Base-by-base conservation (phyloP, 2,888 invertebrate species). In the Stictocephala bisonia region DNA sequence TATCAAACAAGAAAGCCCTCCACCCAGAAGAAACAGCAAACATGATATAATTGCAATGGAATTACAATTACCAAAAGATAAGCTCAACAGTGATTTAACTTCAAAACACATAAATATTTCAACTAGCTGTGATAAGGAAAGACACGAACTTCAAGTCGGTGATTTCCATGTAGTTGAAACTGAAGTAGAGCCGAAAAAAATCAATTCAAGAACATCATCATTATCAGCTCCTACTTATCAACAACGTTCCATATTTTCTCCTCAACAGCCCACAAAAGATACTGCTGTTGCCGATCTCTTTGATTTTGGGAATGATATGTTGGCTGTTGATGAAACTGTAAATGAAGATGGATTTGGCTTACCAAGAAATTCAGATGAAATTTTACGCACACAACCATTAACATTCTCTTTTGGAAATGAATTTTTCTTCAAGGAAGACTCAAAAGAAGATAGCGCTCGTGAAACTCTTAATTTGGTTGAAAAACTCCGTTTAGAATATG, bases 401-500 rank as follows among this genome's bases (percentile, higher is more conserved):
- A 88, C 90, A 0, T 82, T 88, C 11, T 84, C 86, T 0, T 92
- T 91, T 82, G 87, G 88, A 4, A 88, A 88, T 51, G 90, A 90
- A 77, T 86, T 90, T 80, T 85, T 91, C 76, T 90, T 91, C 81
- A 91, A 91, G 81, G 92, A 92, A 81, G 93, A 93, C 81, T 90
- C 91, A 1, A 92, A 92, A 81, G 95, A 95, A 82, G 92, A 93
- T 80, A 92, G 92, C 79, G 92, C 93, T 0, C 87, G 93, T 76
- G 95, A 94, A 82, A 95, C 95, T 0, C 85, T 93, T 74, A 91
- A 94, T 84, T 86, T 96, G 27, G 93, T 96, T 3, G 93, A 95
- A 81, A 93, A 95, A 81, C 85, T 96, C 18, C 87, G 95, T 60
- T 88, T 91, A 87, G 90, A 90, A 81, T 85, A 80, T 71, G 80